A percentile compares a stretch with the other conserved stretches of the same genome.
These are phyloP conservation scores for Platysteira castanea DNA, from an alignment of 2,113 vertebrate species.

Conservation along the genomic window DNA sequence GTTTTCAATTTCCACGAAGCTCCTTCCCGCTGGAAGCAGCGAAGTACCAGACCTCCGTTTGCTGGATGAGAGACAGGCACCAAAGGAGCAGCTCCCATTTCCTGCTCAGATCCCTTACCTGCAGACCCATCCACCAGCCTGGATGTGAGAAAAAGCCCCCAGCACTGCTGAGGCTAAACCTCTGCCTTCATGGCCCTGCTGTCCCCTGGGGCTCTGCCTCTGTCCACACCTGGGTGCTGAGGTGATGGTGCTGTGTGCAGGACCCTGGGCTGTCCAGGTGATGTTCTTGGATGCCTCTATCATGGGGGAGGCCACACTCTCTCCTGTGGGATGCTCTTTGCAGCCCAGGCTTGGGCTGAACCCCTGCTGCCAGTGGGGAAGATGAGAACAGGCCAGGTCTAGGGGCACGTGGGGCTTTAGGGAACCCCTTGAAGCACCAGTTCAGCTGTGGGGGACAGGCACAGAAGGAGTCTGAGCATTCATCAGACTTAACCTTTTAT, in stretches of 20 bases:
- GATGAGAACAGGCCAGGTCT: background rate
- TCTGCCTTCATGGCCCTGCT: background rate
- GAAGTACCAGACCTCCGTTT: background rate
- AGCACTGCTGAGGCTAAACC: accelerated
- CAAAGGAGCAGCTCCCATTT: background rate
- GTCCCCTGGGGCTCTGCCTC: background rate
- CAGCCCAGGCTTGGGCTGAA: background rate
- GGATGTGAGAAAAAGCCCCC: accelerated
- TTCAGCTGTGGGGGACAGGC: background rate
- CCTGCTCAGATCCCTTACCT: background rate
- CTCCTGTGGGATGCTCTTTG: background rate
- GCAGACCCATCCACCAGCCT: background rate
- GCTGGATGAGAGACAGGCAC: background rate
- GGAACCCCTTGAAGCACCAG: background rate
- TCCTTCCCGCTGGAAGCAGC: background rate
- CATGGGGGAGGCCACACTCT: background rate
- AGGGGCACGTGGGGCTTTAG: accelerated
- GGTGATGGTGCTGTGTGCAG: background rate
- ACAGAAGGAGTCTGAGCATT: background rate
- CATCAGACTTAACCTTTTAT: background rate
- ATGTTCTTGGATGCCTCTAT: background rate
- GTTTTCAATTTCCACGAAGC: background rate
- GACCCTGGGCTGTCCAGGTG: background rate
- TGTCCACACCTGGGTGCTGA: accelerated
- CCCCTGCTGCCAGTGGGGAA: background rate